Base-by-base conservation (phyloP, 1,140 invertebrate species). In the Panulirus ornatus region DNA sequence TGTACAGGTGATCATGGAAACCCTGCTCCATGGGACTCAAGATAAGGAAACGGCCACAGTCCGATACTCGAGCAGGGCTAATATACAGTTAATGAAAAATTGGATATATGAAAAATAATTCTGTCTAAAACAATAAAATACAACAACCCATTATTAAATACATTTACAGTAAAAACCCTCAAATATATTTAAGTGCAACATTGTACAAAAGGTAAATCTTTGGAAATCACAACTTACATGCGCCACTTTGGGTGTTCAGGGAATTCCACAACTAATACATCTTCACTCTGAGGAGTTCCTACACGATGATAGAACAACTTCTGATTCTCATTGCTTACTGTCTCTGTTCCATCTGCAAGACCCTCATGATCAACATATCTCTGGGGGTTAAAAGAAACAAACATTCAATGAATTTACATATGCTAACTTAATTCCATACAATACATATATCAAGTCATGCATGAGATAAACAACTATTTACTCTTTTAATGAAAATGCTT, bases 221-320 rank as follows among this genome's bases (percentile, higher is more conserved):
- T 51, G 8, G 6, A 36, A 44, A 16, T 22, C 22, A 84, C 30
- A 51, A 94, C 96, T 96, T 95, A 98, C 97, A 98, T 97, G 95
- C 97, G 96, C 96, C 97, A 98, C 51, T 97, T 95, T 5, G 98
- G 98, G 93, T 99, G 96, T 36, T 99, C 97, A 1, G 96, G 97
- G 94, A 99, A 99, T 94, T 99, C 97, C 19, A 97, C 96, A 73
- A 97, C 97, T 63, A 99, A 93, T 34, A 99, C 94, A 95, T 99
- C 99, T 89, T 98, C 96, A 2, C 96, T 95, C 93, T 99, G 98
- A 27, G 96, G 94, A 34, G 98, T 99, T 89, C 97, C 97, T 47
- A 99, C 93, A 82, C 94, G 94, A 94, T 99, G 99, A 94, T 98
- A 99, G 94, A 96, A 99, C 9, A 99, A 94, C 93, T 99, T 99